Conservation (phyloP, 1,140 invertebrate species). For the Heliconius hermathena region DNA sequence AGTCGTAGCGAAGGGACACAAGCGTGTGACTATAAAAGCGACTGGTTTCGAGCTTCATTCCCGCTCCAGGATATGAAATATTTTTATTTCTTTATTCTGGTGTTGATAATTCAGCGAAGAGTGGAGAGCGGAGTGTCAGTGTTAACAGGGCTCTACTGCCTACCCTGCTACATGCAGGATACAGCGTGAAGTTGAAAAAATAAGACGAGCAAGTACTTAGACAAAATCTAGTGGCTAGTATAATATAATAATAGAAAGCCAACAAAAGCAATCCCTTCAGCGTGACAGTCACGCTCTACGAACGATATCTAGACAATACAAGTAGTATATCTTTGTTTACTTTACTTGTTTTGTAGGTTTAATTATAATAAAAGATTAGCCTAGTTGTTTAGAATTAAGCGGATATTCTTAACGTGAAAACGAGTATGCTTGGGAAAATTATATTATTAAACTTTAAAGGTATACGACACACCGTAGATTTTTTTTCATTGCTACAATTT, state of each 20-base stretch:
- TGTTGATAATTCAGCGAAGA: no score
- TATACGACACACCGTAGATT: no score
- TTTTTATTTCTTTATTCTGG: no score
- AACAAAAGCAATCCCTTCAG: constrained; percentile 10
- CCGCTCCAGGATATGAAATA: no score
- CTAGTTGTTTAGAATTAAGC: background rate
- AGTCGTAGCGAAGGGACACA: no score
- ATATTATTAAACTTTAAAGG: background rate
- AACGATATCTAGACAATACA: background rate
- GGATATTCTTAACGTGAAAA: background rate
- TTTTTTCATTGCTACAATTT: no score
- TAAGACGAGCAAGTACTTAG: background rate
- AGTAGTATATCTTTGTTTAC: background rate
- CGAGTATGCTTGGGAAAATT: background rate
- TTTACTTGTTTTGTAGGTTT: background rate
- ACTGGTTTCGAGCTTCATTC: no score
- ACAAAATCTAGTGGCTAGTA: background rate
- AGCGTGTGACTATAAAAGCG: no score
- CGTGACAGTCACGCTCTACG: constrained; percentile 11
- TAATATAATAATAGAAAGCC: constrained; percentile 9
- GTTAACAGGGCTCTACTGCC: no score
- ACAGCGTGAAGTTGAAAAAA: no score
- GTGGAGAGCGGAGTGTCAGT: no score
- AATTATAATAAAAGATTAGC: background rate
- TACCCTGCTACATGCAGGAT: no score